phyloP scores from a whole-genome alignment of 2,888 invertebrate species.

The Catotricha subobsoleta region DNA sequence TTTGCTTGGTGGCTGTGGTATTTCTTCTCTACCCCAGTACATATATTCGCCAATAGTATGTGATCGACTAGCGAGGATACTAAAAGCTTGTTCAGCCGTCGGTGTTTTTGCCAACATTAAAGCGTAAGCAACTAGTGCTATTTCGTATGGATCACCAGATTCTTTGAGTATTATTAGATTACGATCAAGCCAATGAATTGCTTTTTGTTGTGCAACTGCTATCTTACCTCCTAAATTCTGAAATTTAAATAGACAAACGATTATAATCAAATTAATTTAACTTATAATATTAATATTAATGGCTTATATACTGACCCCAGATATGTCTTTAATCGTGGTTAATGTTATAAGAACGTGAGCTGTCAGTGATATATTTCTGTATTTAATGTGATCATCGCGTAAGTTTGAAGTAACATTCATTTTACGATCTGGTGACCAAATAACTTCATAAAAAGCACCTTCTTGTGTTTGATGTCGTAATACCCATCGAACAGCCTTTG shows the following conservation, averaged over 20 bases:
- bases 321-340: slow-evolving; percentile 63
- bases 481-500: slow-evolving; percentile 71
- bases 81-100: slow-evolving; percentile 67
- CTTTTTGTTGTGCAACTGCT: slow-evolving; percentile 54
- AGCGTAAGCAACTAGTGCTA: slow-evolving; percentile 80
- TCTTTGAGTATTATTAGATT: slow-evolving; percentile 58
- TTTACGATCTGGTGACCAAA: slow-evolving; percentile 76
- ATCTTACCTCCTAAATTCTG: slow-evolving; percentile 57
- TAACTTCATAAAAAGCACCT: slow-evolving; percentile 79
- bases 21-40: slow-evolving; percentile 67
- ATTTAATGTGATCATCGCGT: slow-evolving; percentile 34
- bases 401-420: slow-evolving; percentile 54
- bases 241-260: slow-evolving; percentile 7
- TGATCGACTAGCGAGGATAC: slow-evolving; percentile 46
- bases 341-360: slow-evolving; percentile 84
- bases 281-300: background rate
- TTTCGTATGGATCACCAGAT: slow-evolving; percentile 59
- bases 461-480: slow-evolving; percentile 65
- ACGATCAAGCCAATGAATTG: slow-evolving; percentile 61
- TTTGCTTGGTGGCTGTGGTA: slow-evolving; percentile 68
- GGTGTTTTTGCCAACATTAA: slow-evolving; percentile 67
- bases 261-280: background rate
- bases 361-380: slow-evolving; percentile 74
- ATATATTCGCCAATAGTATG: slow-evolving; percentile 58
- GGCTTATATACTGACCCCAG: slow-evolving; percentile 28